Conservation (phyloP, 2,113 vertebrate genomes). For the Seriola quinqueradiata region DNA sequence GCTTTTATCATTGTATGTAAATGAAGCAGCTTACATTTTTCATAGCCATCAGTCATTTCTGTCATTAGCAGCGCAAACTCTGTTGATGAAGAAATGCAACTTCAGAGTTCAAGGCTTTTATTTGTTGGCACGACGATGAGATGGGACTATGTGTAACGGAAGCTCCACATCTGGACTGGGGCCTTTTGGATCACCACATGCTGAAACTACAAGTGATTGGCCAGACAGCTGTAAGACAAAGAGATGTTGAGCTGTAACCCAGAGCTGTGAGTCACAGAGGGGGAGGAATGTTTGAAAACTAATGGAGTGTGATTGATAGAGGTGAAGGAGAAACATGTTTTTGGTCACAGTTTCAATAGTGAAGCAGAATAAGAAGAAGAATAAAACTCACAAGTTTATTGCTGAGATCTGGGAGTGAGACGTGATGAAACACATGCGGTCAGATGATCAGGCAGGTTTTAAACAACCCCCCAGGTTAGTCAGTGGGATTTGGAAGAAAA, state of each 20-base stretch:
- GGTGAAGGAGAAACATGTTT: neutral
- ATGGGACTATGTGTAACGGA: conserved; percentile 29
- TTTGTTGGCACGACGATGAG: conserved; percentile 15
- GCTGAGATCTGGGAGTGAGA: too few species aligned
- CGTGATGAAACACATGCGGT: too few species aligned
- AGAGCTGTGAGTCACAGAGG: neutral
- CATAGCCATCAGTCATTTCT: neutral
- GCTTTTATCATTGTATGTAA: neutral
- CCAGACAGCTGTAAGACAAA: conserved; percentile 20
- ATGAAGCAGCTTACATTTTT: neutral
- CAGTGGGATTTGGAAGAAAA: too few species aligned
- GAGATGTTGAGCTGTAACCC: conserved; percentile 12
- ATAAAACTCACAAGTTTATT: neutral
- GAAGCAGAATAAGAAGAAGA: too few species aligned
- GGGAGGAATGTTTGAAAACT: conserved; percentile 25
- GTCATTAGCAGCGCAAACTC: neutral
- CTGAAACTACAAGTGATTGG: too few species aligned
- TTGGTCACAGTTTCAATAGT: too few species aligned
- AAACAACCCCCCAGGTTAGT: too few species aligned
- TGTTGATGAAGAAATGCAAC: neutral
- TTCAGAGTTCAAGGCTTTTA: neutral
- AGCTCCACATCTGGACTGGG: conserved; percentile 48
- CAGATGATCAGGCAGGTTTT: too few species aligned
- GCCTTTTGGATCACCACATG: conserved; percentile 10
- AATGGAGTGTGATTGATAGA: conserved; percentile 43